These are phyloP conservation scores for Caenorhabditis tropicalis DNA, from an alignment of 1,140 invertebrate species.

Conservation along the genomic window DNA sequence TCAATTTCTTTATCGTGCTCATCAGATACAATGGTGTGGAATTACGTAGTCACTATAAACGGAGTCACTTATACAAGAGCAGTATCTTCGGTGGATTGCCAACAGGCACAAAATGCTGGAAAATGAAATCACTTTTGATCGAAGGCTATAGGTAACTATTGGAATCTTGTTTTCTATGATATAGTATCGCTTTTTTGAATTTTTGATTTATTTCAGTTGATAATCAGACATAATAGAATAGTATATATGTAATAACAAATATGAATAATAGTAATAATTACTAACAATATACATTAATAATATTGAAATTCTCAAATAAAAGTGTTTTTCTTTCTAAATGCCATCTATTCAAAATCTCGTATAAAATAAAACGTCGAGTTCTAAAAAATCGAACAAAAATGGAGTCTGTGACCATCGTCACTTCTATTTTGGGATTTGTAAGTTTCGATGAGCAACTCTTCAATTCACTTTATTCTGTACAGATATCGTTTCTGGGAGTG, in stretches of 20 bases:
- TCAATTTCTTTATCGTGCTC: background rate
- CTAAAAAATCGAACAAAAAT: background rate
- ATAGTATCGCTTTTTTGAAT: too few species aligned
- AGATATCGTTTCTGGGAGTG: background rate
- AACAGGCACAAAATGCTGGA: background rate
- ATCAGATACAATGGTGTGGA: background rate
- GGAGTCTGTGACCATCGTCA: background rate
- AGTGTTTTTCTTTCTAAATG: background rate
- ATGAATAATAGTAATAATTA: background rate
- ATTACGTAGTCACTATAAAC: background rate
- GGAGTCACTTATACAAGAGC: constrained; percentile 9
- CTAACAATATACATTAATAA: background rate
- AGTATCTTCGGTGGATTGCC: background rate
- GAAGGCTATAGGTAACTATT: too few species aligned
- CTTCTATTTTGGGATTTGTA: background rate
- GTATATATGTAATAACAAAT: background rate
- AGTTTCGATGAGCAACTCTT: background rate
- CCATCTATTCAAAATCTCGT: background rate
- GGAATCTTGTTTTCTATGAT: too few species aligned
- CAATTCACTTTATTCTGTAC: background rate
- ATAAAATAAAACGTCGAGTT: background rate
- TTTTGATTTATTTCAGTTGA: background rate
- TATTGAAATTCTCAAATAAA: background rate
- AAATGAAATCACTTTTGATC: background rate
- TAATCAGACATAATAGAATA: background rate